Conservation (phyloP, 2,113 vertebrate genomes). For the Phoenicopterus ruber region DNA sequence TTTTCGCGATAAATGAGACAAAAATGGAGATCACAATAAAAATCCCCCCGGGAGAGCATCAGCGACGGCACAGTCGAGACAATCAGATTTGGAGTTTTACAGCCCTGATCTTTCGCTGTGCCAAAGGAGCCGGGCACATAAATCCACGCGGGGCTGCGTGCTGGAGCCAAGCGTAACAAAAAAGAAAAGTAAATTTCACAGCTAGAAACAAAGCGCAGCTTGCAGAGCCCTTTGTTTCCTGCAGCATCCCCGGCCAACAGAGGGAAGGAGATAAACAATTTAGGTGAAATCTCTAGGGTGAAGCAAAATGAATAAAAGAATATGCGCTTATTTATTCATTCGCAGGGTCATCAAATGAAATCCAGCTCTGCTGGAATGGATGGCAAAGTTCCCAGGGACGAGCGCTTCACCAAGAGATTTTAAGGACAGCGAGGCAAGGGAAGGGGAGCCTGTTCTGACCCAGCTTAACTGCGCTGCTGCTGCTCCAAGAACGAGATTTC, state of each 20-base stretch:
- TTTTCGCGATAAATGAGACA: not conserved
- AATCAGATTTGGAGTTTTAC: not conserved
- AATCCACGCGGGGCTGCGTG: not conserved
- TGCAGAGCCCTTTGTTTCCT: conserved; percentile 39
- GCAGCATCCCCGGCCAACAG: not conserved
- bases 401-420: conserved; percentile 48
- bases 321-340: conserved; percentile 6
- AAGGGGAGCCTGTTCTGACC: not conserved
- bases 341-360: conserved; percentile 34
- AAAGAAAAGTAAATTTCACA: conserved; percentile 25
- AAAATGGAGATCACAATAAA: not conserved
- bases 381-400: conserved; percentile 36
- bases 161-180: not conserved
- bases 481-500: not conserved
- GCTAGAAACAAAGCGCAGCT: not conserved
- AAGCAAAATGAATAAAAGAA: conserved; percentile 25
- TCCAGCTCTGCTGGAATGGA: conserved; percentile 25
- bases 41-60: not conserved
- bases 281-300: conserved; percentile 52
- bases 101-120: not conserved
- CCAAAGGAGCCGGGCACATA: conserved; percentile 17
- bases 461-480: not conserved
- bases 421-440: conserved; percentile 37
- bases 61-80: not conserved
- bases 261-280: conserved; percentile 58